Evolutionary conservation across 1,140 invertebrate species (phyloP).

Genomic region (Drosophila erecta): DNA sequence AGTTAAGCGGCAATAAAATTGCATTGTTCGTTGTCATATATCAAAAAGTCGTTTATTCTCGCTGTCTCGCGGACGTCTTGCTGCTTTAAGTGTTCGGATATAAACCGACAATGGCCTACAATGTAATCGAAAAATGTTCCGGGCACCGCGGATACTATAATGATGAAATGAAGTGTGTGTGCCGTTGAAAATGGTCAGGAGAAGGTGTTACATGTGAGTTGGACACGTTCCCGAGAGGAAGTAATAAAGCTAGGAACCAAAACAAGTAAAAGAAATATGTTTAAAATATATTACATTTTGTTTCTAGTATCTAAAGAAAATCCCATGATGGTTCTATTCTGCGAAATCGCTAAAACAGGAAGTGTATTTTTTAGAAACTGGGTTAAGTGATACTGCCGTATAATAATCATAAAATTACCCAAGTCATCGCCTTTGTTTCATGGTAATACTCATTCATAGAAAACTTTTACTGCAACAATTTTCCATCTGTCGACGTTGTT

Average conservation of each 20-base stretch:
- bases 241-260: neutral
- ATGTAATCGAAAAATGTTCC: conserved; percentile 11
- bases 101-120: conserved; percentile 32
- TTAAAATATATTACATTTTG: no score
- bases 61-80: conserved; percentile 32
- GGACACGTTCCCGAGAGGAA: conserved; percentile 5
- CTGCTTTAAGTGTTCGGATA: conserved; percentile 53
- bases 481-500: conserved; percentile 13
- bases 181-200: neutral
- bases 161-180: neutral
- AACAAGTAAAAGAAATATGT: neutral
- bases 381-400: neutral
- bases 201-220: conserved; percentile 25
- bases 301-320: no score
- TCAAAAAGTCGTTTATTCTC: conserved; percentile 62
- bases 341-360: conserved; percentile 4
- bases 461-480: conserved; percentile 9
- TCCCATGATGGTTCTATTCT: neutral
- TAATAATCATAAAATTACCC: conserved; percentile 1
- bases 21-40: conserved; percentile 70
- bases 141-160: neutral
- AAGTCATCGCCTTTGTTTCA: neutral
- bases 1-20: conserved; percentile 82
- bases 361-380: neutral
- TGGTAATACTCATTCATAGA: conserved; percentile 19